Evolutionary conservation across 2,113 vertebrate genomes (phyloP).

Genomic region (Chaenogobius annularis): DNA sequence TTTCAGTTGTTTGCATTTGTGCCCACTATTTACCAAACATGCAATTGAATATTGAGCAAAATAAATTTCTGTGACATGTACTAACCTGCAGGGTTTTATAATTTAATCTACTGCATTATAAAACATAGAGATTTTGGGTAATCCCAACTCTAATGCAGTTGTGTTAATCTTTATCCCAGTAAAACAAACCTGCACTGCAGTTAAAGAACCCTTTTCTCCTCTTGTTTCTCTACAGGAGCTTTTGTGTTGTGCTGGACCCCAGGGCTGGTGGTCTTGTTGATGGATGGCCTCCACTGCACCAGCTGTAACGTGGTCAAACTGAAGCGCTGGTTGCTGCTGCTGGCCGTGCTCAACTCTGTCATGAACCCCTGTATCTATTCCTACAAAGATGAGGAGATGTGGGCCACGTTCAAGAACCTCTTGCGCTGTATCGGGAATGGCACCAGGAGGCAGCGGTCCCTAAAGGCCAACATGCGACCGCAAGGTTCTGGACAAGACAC

Average conservation of each 20-base stretch:
- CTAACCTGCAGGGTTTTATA: conserved; percentile 12
- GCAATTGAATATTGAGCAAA: conserved; percentile 6
- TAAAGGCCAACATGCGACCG: conserved; percentile 79
- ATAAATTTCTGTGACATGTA: conserved; percentile 4
- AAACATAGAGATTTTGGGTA: not conserved
- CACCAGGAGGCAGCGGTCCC: conserved; percentile 80
- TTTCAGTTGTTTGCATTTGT: conserved; percentile 25
- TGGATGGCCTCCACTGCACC: conserved; percentile 88
- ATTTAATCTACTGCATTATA: not conserved
- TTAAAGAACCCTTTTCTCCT: not conserved
- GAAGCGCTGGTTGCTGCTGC: conserved; percentile 91
- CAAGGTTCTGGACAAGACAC: conserved; percentile 79
- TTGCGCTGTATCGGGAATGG: conserved; percentile 82
- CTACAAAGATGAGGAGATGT: conserved; percentile 97
- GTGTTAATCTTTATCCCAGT: not conserved
- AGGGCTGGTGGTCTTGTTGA: conserved; percentile 86
- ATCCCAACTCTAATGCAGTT: not conserved
- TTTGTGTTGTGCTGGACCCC: conserved; percentile 98
- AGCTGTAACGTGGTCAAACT: conserved; percentile 81
- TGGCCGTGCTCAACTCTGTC: conserved; percentile 92
- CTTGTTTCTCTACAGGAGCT: conserved; percentile 77
- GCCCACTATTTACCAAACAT: conserved; percentile 25
- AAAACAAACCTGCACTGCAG: not conserved
- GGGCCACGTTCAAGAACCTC: conserved; percentile 89
- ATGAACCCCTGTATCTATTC: conserved; percentile 99